Conservation (phyloP, 2,888 invertebrate genomes). For the Apotomis capreana region DNA sequence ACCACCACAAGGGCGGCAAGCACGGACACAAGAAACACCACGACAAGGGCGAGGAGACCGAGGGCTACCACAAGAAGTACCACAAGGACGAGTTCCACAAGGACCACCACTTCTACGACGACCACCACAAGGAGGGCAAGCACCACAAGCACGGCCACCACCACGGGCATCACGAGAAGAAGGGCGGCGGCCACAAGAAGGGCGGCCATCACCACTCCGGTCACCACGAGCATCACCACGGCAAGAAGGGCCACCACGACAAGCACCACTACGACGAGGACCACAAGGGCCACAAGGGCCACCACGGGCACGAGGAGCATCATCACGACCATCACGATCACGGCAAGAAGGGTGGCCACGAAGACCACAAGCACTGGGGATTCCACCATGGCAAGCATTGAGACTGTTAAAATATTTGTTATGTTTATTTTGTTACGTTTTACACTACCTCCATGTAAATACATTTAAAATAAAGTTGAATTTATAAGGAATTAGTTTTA, state of each 20-base stretch:
- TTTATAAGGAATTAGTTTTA: constrained; percentile 6
- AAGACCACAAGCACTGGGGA: constrained; percentile 89
- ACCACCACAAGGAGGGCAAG: constrained; percentile 92
- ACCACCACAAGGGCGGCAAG: constrained; percentile 90
- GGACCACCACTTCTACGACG: constrained; percentile 94
- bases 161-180: constrained; percentile 89
- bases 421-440: constrained; percentile 61
- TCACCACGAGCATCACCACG: constrained; percentile 89
- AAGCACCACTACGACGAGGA: constrained; percentile 92
- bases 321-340: constrained; percentile 89
- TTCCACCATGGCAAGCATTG: constrained; percentile 84
- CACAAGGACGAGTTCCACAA: constrained; percentile 95
- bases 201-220: constrained; percentile 90
- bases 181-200: constrained; percentile 91
- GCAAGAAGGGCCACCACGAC: constrained; percentile 91
- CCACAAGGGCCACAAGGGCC: constrained; percentile 91
- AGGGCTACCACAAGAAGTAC: constrained; percentile 92
- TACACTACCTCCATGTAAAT: constrained; percentile 71
- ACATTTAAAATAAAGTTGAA: constrained; percentile 52
- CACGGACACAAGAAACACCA: constrained; percentile 92
- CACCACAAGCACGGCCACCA: constrained; percentile 91
- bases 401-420: constrained; percentile 63
- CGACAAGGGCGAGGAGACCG: constrained; percentile 92
- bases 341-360: constrained; percentile 90
- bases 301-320: constrained; percentile 89